Conservation (phyloP, 2,888 invertebrate species). For the Drosophila mulleri region DNA sequence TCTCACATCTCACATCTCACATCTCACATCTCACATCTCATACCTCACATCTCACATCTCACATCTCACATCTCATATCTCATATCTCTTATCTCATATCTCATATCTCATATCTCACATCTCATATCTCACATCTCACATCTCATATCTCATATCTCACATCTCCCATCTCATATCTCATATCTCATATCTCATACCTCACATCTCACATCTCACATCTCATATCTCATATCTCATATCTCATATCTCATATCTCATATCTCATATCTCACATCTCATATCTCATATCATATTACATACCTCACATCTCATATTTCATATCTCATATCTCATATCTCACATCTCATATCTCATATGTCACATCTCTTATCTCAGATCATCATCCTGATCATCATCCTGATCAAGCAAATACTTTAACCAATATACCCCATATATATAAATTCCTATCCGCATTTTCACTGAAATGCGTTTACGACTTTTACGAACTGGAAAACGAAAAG, state of each 20-base stretch:
- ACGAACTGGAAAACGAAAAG: not conserved
- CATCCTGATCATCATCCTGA: too few species aligned
- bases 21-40: too few species aligned
- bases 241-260: not conserved
- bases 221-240: not conserved
- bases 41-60: too few species aligned
- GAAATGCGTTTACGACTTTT: slow-evolving; percentile 1
- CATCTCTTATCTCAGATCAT: not conserved
- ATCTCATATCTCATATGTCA: not conserved
- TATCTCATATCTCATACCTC: not conserved
- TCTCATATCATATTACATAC: not conserved
- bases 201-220: too few species aligned
- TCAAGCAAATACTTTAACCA: not conserved
- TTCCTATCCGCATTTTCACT: not conserved
- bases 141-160: not conserved
- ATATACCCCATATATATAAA: not conserved
- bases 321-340: not conserved
- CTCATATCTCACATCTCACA: not conserved
- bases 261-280: not conserved
- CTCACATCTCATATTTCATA: not conserved
- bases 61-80: not conserved
- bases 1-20: too few species aligned
- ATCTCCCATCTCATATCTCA: not conserved
- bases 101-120: not conserved
- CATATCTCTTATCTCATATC: not conserved